Evolutionary conservation across 1,140 invertebrate species (phyloP).

Genomic region (Drosophila subpulchrella): DNA sequence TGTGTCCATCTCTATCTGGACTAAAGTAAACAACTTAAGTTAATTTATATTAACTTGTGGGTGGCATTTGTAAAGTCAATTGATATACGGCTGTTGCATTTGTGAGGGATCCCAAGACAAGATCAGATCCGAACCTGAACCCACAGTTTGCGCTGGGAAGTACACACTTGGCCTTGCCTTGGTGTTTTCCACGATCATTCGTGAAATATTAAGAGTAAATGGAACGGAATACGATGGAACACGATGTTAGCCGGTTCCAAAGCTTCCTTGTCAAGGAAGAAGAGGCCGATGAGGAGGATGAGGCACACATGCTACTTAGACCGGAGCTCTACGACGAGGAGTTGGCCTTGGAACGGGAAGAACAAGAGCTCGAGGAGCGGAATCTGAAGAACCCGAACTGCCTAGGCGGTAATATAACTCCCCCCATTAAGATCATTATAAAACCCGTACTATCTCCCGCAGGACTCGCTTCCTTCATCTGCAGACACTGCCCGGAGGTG

Average conservation of each 20-base stretch:
- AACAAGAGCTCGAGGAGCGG: conserved; percentile 21
- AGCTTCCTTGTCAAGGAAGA: background rate
- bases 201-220: background rate
- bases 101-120: no score
- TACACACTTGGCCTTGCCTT: no score
- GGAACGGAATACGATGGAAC: conserved; percentile 5
- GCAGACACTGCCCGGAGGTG: conserved; percentile 11
- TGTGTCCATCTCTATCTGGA: no score
- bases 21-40: no score
- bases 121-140: no score
- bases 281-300: background rate
- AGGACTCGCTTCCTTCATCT: conserved; percentile 10
- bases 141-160: no score
- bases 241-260: conserved; percentile 6
- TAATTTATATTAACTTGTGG: no score
- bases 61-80: no score
- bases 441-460: background rate
- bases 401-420: background rate
- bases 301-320: background rate
- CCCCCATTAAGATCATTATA: background rate
- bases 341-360: conserved; percentile 9
- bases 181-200: no score
- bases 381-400: background rate
- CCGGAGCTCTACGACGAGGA: conserved; percentile 3
- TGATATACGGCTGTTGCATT: no score